Evolutionary conservation across 2,113 vertebrate genomes (phyloP).

Genomic region (sheep (Ovis aries)): DNA sequence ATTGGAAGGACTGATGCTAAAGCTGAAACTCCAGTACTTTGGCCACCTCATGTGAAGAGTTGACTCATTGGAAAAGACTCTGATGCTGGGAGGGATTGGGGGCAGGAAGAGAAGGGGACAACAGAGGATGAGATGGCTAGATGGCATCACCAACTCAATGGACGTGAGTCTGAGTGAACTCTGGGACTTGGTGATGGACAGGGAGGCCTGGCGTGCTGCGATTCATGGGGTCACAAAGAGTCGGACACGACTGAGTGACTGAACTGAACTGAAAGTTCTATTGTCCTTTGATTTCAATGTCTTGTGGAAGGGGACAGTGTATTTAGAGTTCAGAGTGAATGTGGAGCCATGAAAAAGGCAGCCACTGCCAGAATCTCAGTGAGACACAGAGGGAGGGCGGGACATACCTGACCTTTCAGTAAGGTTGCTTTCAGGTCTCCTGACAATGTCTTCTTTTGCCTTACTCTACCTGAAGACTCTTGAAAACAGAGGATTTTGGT

Average conservation of each 20-base stretch:
- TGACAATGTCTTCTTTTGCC: neutral
- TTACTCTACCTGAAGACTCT: neutral
- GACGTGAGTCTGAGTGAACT: rapidly evolving
- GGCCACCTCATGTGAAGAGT: too few relatives aligned
- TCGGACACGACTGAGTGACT: too few relatives aligned
- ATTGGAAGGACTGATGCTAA: too few relatives aligned
- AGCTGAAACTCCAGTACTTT: too few relatives aligned
- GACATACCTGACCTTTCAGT: neutral
- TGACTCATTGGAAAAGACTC: too few relatives aligned
- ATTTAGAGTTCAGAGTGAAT: neutral
- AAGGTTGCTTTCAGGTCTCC: neutral
- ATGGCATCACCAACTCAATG: rapidly evolving
- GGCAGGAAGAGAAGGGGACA: too few relatives aligned
- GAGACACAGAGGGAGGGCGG: neutral
- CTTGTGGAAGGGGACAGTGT: neutral
- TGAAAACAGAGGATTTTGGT: neutral
- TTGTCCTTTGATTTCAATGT: neutral
- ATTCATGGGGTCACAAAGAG: too few relatives aligned
- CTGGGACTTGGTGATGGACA: too few relatives aligned
- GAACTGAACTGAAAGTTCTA: neutral
- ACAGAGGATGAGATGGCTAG: too few relatives aligned
- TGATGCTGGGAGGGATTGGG: too few relatives aligned
- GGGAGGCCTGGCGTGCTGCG: rapidly evolving
- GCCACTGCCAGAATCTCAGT: neutral
- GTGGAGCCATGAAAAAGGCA: neutral